Percentiles rank a stretch among this genome's conserved stretches.
phyloP scores from a whole-genome alignment of 2,113 vertebrate genomes.

The Pedetes capensis region DNA sequence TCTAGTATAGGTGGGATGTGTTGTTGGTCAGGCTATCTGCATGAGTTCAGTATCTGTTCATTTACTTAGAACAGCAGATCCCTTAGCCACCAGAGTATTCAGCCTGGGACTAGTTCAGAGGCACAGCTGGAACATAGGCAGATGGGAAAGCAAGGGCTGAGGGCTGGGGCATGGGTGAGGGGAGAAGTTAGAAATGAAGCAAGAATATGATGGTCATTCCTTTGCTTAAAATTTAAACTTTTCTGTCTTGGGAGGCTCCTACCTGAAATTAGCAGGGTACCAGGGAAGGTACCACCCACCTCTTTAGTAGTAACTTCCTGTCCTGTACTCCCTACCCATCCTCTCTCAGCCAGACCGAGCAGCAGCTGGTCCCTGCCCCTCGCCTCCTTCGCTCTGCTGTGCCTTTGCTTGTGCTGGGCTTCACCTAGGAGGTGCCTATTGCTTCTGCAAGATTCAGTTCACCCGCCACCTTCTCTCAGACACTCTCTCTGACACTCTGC shows the following conservation, averaged over 20 bases:
- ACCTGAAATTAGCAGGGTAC: not conserved
- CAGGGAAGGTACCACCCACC: too few species aligned
- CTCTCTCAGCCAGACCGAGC: not conserved
- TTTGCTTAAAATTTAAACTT: not conserved
- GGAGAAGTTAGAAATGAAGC: not conserved
- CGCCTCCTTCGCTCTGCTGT: not conserved
- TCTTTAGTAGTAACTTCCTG: not conserved
- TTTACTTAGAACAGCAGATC: not conserved
- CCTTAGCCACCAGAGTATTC: not conserved
- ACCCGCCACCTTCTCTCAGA: not conserved
- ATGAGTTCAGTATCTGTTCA: not conserved
- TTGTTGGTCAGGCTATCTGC: rapidly evolving
- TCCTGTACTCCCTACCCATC: rapidly evolving
- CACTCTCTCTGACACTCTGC: not conserved
- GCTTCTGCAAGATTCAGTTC: not conserved
- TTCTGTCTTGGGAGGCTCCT: not conserved
- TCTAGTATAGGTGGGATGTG: rapidly evolving
- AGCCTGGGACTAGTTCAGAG: not conserved
- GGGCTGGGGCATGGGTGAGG: not conserved
- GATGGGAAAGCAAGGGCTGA: not conserved
- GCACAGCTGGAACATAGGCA: not conserved
- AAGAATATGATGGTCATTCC: not conserved
- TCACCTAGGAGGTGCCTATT: not conserved
- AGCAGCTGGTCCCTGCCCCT: not conserved
- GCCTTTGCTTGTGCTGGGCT: not conserved